phyloP scores from a whole-genome alignment of 2,113 vertebrate genomes.

The Cnemophilus loriae region DNA sequence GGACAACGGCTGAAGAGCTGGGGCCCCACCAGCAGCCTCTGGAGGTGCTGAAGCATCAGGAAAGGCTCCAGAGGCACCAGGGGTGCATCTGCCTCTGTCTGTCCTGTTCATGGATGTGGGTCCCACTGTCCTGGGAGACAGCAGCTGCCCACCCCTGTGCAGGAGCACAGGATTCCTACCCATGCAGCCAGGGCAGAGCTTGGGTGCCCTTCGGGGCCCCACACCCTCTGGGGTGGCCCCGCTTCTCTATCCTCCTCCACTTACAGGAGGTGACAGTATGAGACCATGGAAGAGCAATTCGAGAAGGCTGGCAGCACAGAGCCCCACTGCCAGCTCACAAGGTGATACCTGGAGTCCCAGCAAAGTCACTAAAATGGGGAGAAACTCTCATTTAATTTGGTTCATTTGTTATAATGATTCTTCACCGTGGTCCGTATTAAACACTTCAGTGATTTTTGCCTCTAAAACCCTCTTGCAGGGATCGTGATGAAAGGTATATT shows the following conservation, averaged over 20 bases:
- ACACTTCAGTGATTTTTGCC: constrained; percentile 65
- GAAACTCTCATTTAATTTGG: constrained; percentile 29
- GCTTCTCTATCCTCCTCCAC: background rate
- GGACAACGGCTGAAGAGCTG: background rate
- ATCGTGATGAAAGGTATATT: constrained; percentile 89
- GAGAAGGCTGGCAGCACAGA: background rate
- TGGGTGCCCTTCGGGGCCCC: fast-evolving
- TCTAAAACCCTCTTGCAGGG: constrained; percentile 69
- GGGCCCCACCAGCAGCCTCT: background rate
- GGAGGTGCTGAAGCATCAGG: background rate
- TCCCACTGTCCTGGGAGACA: fast-evolving
- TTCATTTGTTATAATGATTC: constrained; percentile 43
- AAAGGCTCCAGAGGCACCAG: background rate
- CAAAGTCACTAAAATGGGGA: constrained; percentile 2
- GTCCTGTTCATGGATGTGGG: background rate
- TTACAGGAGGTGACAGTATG: fast-evolving
- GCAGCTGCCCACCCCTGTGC: background rate
- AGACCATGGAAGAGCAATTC: fast-evolving
- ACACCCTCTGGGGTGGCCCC: fast-evolving
- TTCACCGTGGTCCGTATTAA: constrained; percentile 44
- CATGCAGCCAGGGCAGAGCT: background rate
- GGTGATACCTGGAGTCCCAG: background rate
- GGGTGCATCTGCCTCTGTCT: background rate
- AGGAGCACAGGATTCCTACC: background rate
- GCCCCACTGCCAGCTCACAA: background rate